Conservation (phyloP, 2,113 vertebrate species). For the Anser cygnoides region DNA sequence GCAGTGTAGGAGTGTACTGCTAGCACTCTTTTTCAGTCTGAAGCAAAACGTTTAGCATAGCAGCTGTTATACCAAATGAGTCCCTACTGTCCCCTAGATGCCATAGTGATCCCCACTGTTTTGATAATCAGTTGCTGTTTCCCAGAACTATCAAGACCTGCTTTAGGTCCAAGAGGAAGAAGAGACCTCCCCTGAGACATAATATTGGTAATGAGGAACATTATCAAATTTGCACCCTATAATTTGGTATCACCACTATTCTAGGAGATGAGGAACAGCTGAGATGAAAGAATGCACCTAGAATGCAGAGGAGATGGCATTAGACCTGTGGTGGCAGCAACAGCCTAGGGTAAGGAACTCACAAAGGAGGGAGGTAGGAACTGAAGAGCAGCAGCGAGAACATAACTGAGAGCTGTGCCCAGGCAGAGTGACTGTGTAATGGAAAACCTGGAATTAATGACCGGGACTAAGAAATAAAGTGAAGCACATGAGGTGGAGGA, state of each 20-base stretch:
- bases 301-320: neutral
- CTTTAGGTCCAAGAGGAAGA: neutral
- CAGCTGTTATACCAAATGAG: neutral
- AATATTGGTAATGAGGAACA: neutral
- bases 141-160: neutral
- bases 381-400: neutral
- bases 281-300: neutral
- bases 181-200: neutral
- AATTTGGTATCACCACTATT: neutral
- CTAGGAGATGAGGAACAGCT: neutral
- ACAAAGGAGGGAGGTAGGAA: neutral
- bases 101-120: neutral
- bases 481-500: neutral
- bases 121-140: neutral
- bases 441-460: neutral
- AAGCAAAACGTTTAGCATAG: neutral
- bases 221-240: neutral
- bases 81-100: neutral
- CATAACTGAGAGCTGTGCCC: neutral
- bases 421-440: neutral
- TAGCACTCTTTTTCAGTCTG: neutral
- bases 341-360: neutral
- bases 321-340: neutral
- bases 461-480: neutral
- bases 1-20: conserved; percentile 2